Evolutionary conservation across 2,888 invertebrate genomes (phyloP), one percentile per base, ranked within the genome.

Genomic region (Phymatocera aterrima): DNA sequence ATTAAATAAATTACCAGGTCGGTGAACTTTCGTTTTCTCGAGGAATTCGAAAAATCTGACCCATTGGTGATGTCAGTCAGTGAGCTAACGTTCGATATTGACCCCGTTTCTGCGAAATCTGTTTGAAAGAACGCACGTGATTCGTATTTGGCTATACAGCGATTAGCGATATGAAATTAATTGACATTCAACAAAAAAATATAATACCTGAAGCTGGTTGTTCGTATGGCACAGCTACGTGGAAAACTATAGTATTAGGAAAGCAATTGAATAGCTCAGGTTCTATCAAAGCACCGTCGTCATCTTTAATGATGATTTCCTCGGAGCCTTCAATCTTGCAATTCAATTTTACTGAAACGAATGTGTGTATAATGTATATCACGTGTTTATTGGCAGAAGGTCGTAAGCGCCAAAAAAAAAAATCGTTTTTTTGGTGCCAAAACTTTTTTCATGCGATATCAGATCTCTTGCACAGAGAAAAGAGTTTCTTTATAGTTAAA

Each of bases 331-430:
- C 64, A n/a, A 64, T 64, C 6, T 64, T 64, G 64, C 64, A 64
- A 64, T 64, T 64, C 34, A 18, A 18, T 64, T 64, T 64, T 18
- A 64, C 64, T 64, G 64, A 37, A 64, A 64, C n/a, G 24, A 6
- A 18, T 21, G 60, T 60, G 1, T 4, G 51, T n/a, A 18, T 51
- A 40, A 4, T 40, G 4, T 40, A 40, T n/a, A n/a, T n/a, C n/a
- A n/a, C n/a, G n/a, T n/a, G n/a, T n/a, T n/a, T n/a, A n/a, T 40
- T 40, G 8, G 40, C 40, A 40, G 40, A 40, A n/a, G n/a, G n/a
- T n/a, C n/a, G n/a, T n/a, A n/a, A n/a, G n/a, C n/a, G n/a, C n/a
- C n/a, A n/a, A n/a, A n/a, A n/a, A n/a, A n/a, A n/a, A n/a, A n/a
- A n/a, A n/a, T n/a, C n/a, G n/a, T n/a, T n/a, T n/a, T n/a, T n/a